Evolutionary conservation across 1,140 invertebrate species (phyloP), one percentile per base, ranked within the genome.

Genomic region (Stegodyphus mimosarum): DNA sequence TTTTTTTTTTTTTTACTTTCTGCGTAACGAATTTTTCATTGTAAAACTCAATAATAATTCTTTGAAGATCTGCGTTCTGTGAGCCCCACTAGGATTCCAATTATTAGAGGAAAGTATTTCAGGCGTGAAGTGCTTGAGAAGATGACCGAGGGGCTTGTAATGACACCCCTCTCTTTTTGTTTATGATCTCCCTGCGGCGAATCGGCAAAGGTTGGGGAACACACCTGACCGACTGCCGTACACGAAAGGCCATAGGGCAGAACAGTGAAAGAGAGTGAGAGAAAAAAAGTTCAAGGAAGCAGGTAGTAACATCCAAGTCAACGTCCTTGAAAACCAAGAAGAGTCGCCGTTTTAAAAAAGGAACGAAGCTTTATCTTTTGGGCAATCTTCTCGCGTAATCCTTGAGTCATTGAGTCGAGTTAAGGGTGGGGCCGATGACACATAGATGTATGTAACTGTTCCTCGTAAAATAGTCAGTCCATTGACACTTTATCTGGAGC

Each of bases 221-320:
- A 67, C 64, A 67, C 64, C 13, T 67, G 64, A 67, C 11, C 11
- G 17, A 67, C 11, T 13, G 17, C 64, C 11, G 55, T 67, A 67
- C 64, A 9, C 7, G n/a, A 67, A 67, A 67, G 64, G 64, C 64
- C 64, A 67, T 67, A 18, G 64, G 17, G 64, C 64, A 67, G 64
- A 67, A 67, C 9, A n/a, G 11, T 9, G 17, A 49, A 81, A 33
- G 48, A 72, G 63, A 70, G 18, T 17, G 15, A 10, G 33, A 70
- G 60, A 72, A 72, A 17, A 18, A 55, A 72, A 72, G 67, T 69
- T 79, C 67, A 64, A 81, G 78, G 78, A 81, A 81, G 78, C 69
- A 81, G 78, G 78, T 72, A 81, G 78, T 72, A 63, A 60, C 78
- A 81, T 81, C 78, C 78, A 81, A 71, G 78, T 81, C 78, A 81